Conservation (phyloP, 2,113 vertebrate genomes). For the Sinocyclocheilus rhinocerous region DNA sequence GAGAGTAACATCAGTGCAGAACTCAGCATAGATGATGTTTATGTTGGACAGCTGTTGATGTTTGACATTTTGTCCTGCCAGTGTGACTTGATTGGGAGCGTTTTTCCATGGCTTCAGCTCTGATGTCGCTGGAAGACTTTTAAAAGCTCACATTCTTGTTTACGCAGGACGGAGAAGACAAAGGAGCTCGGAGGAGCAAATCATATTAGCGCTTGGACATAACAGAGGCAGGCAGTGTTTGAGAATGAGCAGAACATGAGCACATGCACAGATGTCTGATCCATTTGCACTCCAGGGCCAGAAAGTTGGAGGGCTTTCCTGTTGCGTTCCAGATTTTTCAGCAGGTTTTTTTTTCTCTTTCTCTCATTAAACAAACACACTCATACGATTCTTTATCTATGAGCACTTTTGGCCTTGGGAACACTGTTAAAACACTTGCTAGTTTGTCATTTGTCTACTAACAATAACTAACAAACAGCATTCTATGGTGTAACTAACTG, state of each 20-base stretch:
- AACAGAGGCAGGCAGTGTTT: constrained; percentile 43
- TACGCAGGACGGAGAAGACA: constrained; percentile 20
- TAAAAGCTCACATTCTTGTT: constrained; percentile 21
- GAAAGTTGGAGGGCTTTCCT: constrained; percentile 22
- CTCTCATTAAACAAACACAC: not conserved
- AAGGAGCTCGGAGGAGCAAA: constrained; percentile 19
- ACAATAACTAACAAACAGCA: not conserved
- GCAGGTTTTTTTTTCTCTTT: not conserved
- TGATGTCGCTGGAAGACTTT: constrained; percentile 12
- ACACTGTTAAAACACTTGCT: not conserved
- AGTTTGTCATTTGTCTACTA: not conserved
- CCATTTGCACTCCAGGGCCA: constrained; percentile 50
- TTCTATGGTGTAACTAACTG: not conserved
- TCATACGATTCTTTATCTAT: not conserved
- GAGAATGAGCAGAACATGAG: constrained; percentile 42
- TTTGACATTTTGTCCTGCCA: constrained; percentile 22
- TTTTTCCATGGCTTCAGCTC: constrained; percentile 20
- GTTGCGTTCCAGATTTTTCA: constrained; percentile 37
- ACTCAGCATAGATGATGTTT: constrained; percentile 11
- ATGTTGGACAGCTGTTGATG: constrained; percentile 30
- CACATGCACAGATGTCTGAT: constrained; percentile 46
- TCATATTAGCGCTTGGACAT: constrained; percentile 38
- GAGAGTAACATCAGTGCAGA: constrained; percentile 4
- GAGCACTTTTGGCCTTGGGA: not conserved
- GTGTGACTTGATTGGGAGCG: not conserved